Evolutionary conservation across 2,888 invertebrate species (phyloP), one percentile per base, ranked within the genome.

Genomic region (Nomada hirtipes): DNA sequence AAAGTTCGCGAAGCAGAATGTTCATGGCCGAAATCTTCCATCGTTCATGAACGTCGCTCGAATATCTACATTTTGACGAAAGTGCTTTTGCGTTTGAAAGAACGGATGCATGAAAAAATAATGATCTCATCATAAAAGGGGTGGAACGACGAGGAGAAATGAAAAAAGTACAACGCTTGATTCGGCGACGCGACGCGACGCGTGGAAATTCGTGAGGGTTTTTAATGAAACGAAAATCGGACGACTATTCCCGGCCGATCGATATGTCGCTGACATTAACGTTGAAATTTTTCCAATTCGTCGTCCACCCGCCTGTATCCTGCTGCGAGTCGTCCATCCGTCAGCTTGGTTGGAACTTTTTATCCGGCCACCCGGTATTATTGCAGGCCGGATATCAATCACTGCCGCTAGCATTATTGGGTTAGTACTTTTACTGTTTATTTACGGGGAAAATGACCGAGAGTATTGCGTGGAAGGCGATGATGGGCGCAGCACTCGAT

Each of bases 321-420:
- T 53, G 60, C 72, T 47, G 61, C 65, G 36, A 4, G 76, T 60
- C 78, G 80, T 52, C 67, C 79, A 73, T 86, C 69, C 76, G 83
- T 84, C 86, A 82, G 73, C 36, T 55, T 65, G 73, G 59, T 59
- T 64, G 69, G 63, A 74, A 69, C 79, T 88, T 88, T 86, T 87
- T 83, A 83, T 83, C 69, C 76, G 78, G 55, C 68, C 76, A 69
- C 52, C 82, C 78, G 72, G 84, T 84, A 86, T 89, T 89, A 89
- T 87, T 88, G 75, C 77, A 50, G 55, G 73, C 74, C 73, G 85
- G 82, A 85, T 88, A 90, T 90, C 89, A 90, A 91, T 91, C 90
- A 90, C 89, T 85, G 86, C 86, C 87, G 70, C 73, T 75, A 71
- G 79, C 88, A 86, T 88, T 90, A 91, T 90, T 87, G 88, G 89